A percentile compares a stretch with the other conserved stretches of the same genome.
Conservation (phyloP, 2,797 vertebrate species). For the Columba guinea region DNA sequence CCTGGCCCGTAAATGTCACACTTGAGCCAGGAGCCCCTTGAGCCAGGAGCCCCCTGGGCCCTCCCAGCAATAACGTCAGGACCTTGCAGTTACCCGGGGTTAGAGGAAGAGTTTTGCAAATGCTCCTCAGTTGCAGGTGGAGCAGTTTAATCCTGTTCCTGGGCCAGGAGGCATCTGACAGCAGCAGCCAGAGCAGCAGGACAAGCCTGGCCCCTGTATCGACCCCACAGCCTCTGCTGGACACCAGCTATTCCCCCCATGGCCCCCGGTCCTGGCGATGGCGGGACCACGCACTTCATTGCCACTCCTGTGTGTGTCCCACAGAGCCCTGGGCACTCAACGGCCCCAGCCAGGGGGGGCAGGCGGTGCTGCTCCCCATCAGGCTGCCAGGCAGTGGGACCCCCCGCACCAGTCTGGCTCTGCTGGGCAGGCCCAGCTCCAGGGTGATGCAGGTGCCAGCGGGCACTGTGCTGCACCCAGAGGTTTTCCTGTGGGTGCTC, state of each 20-base stretch:
- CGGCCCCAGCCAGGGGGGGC: fast-evolving
- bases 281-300: background rate
- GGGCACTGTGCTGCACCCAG: background rate
- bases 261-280: background rate
- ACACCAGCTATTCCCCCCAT: no score
- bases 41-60: background rate
- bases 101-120: background rate
- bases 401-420: no score
- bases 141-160: background rate
- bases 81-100: background rate
- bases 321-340: background rate
- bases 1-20: background rate
- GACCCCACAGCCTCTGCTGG: background rate
- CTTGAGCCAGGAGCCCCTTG: background rate
- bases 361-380: background rate
- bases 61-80: background rate
- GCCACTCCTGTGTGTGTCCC: background rate
- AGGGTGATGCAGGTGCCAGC: background rate
- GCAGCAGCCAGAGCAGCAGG: background rate
- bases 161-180: fast-evolving
- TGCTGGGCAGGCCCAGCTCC: background rate
- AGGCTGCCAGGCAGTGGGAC: background rate
- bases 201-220: fast-evolving
- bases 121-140: background rate
- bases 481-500: background rate